phyloP scores from a whole-genome alignment of 1,140 invertebrate species.

The Anastrepha obliqua region DNA sequence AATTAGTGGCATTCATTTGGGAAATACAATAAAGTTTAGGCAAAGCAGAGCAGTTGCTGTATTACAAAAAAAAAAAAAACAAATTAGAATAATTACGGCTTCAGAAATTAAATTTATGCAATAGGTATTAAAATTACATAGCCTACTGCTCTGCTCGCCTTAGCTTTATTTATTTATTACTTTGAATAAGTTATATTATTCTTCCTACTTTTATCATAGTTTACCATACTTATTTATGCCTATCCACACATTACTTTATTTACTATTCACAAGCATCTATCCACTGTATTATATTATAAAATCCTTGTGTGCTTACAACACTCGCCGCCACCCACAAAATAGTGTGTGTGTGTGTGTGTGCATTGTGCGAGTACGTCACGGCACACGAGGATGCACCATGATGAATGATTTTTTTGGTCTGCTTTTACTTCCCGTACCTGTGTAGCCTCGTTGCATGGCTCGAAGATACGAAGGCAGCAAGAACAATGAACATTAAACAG shows the following conservation, averaged over 20 bases:
- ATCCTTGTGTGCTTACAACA: conserved; percentile 45
- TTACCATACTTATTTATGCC: neutral
- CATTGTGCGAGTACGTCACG: conserved; percentile 14
- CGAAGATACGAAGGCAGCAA: conserved; percentile 45
- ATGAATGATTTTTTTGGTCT: conserved; percentile 50
- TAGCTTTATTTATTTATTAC: neutral
- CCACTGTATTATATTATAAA: conserved; percentile 16
- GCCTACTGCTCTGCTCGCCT: neutral
- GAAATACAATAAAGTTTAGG: neutral
- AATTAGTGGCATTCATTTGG: no score
- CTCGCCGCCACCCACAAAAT: neutral
- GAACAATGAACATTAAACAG: conserved; percentile 29
- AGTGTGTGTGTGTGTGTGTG: neutral
- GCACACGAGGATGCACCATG: conserved; percentile 41
- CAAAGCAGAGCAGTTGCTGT: neutral
- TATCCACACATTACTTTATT: neutral
- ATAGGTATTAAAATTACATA: neutral
- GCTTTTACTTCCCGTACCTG: conserved; percentile 50
- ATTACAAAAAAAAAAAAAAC: neutral
- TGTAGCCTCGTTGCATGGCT: conserved; percentile 52
- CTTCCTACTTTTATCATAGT: neutral
- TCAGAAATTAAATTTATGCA: neutral
- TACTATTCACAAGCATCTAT: conserved; percentile 12
- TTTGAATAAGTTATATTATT: neutral
- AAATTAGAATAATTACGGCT: no score